A percentile compares a stretch with the other conserved stretches of the same genome.
These are phyloP conservation scores for Drosophila infuscata DNA, from an alignment of 2,888 invertebrate genomes.

Conservation along the genomic window DNA sequence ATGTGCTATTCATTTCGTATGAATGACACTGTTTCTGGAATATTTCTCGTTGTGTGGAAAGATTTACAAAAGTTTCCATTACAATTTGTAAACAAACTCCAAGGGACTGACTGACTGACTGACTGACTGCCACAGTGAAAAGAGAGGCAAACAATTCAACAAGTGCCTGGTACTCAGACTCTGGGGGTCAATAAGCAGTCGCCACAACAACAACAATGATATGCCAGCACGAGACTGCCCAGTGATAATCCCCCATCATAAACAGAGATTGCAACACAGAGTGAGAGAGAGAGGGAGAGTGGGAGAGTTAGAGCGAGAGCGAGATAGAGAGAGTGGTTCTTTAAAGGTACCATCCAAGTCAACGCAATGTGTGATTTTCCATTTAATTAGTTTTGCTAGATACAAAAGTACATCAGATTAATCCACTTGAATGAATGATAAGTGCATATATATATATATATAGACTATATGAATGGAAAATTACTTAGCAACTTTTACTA, in stretches of 20 bases:
- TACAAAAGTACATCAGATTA: slow-evolving; percentile 51
- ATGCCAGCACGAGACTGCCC: slow-evolving; percentile 44
- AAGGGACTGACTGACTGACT: slow-evolving; percentile 6
- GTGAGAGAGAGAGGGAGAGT: background rate
- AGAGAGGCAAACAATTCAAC: slow-evolving; percentile 51
- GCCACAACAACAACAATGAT: slow-evolving; percentile 29
- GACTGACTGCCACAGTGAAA: slow-evolving; percentile 10
- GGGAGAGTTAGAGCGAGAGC: background rate
- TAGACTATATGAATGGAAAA: slow-evolving; percentile 42
- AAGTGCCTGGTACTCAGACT: slow-evolving; percentile 54
- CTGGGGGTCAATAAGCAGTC: slow-evolving; percentile 64
- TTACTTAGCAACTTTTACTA: slow-evolving; percentile 17
- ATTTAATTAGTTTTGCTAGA: slow-evolving; percentile 46
- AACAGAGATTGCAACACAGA: background rate
- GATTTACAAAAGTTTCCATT: slow-evolving; percentile 74
- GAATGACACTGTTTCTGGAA: slow-evolving; percentile 57
- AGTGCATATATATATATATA: background rate
- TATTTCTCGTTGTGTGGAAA: slow-evolving; percentile 62
- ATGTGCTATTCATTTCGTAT: slow-evolving; percentile 48
- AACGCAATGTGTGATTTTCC: slow-evolving; percentile 42
- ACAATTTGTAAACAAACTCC: slow-evolving; percentile 69
- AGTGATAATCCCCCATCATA: slow-evolving; percentile 40
- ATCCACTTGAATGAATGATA: slow-evolving; percentile 43
- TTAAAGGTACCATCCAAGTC: slow-evolving; percentile 32
- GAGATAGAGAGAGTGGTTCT: background rate